These are phyloP conservation scores for Cataglyphis hispanica DNA, from an alignment of 1,140 invertebrate species.

Conservation along the genomic window DNA sequence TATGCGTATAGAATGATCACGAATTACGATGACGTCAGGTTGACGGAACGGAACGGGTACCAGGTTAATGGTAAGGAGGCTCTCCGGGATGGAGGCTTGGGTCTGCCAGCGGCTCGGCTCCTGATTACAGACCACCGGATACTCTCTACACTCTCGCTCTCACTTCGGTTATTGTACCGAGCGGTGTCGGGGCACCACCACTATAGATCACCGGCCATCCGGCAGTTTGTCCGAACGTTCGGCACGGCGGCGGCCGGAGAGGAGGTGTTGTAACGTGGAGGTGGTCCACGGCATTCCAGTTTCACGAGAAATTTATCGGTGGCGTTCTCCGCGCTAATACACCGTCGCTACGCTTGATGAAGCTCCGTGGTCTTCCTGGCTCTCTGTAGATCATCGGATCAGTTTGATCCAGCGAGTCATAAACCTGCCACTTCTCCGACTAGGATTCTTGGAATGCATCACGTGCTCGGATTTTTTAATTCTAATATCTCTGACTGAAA, in stretches of 20 bases:
- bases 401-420: neutral
- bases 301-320: slow-evolving; percentile 83
- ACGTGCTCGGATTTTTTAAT: neutral
- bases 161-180: slow-evolving; percentile 82
- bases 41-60: slow-evolving; percentile 76
- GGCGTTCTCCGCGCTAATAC: slow-evolving; percentile 75
- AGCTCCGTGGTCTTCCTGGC: neutral
- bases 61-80: slow-evolving; percentile 83
- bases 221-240: slow-evolving; percentile 83
- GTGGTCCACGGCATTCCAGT: slow-evolving; percentile 83
- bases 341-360: neutral
- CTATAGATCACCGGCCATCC: slow-evolving; percentile 80
- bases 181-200: slow-evolving; percentile 81
- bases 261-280: slow-evolving; percentile 84
- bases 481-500: neutral
- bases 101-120: slow-evolving; percentile 83
- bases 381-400: slow-evolving; percentile 24
- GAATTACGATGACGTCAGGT: slow-evolving; percentile 81
- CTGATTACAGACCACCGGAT: slow-evolving; percentile 86
- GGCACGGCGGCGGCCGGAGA: slow-evolving; percentile 71
- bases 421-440: too few species aligned
- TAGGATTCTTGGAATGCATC: neutral
- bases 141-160: slow-evolving; percentile 85
- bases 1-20: slow-evolving; percentile 70
- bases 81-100: slow-evolving; percentile 72